phyloP scores from a whole-genome alignment of 2,888 invertebrate genomes.

The Lasioglossum pauxillum region DNA sequence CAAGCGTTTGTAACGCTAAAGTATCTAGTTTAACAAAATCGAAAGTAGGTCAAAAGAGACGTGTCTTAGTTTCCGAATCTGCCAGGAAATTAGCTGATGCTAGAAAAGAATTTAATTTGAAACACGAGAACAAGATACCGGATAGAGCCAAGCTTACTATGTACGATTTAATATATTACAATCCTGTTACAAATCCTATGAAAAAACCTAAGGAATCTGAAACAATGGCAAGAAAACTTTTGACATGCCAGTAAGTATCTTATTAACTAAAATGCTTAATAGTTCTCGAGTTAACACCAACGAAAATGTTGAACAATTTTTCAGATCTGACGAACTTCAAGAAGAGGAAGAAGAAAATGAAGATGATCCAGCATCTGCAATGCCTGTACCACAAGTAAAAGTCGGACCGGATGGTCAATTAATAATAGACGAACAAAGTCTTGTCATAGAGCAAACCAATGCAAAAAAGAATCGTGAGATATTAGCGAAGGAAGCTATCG shows the following conservation, averaged over 20 bases:
- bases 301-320: conserved; percentile 29
- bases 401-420: conserved; percentile 94
- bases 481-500: conserved; percentile 88
- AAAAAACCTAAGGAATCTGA: conserved; percentile 73
- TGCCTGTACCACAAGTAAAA: conserved; percentile 93
- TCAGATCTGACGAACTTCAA: conserved; percentile 53
- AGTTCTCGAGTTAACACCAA: neutral
- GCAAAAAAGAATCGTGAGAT: conserved; percentile 87
- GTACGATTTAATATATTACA: conserved; percentile 97
- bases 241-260: conserved; percentile 75
- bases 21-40: conserved; percentile 46
- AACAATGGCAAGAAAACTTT: conserved; percentile 55
- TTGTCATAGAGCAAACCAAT: conserved; percentile 91
- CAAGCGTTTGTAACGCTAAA: conserved; percentile 30
- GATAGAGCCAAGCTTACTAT: conserved; percentile 92
- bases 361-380: conserved; percentile 83
- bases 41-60: conserved; percentile 73
- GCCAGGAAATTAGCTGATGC: conserved; percentile 86
- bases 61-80: conserved; percentile 84
- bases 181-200: conserved; percentile 92
- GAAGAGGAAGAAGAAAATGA: conserved; percentile 73
- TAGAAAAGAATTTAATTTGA: conserved; percentile 85
- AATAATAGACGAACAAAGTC: conserved; percentile 93
- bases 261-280: neutral
- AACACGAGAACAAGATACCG: conserved; percentile 85